Evolutionary conservation across 2,113 vertebrate species (phyloP).

Genomic region (Tetrao urogallus): DNA sequence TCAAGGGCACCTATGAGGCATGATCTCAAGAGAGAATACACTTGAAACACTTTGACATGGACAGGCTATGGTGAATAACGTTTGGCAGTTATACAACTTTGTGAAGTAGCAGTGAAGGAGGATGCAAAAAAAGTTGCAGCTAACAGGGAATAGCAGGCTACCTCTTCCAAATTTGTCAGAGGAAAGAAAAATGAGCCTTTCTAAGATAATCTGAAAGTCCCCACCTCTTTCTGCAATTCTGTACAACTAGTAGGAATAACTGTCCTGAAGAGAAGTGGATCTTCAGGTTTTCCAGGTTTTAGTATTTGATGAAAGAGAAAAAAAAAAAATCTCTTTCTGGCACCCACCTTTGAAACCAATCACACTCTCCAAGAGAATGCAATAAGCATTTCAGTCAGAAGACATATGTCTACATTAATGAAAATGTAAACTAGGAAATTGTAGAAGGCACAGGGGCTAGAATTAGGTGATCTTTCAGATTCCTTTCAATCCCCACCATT

Average conservation of each 20-base stretch:
- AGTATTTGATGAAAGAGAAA: not conserved
- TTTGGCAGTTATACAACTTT: not conserved
- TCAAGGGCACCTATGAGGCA: not conserved
- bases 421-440: not conserved
- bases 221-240: not conserved
- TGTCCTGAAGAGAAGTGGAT: not conserved
- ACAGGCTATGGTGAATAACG: not conserved
- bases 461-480: not conserved
- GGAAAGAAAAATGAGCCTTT: constrained; percentile 25
- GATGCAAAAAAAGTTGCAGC: not conserved
- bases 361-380: not conserved
- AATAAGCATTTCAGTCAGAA: not conserved
- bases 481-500: not conserved
- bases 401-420: not conserved
- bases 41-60: not conserved
- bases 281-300: not conserved
- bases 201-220: not conserved
- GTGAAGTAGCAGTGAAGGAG: not conserved
- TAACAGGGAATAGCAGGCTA: not conserved
- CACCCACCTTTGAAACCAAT: not conserved
- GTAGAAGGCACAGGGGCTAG: not conserved
- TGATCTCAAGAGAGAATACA: not conserved
- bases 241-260: constrained; percentile 10
- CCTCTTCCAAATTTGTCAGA: not conserved
- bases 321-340: not conserved